A percentile compares a stretch with the other conserved stretches of the same genome.
These are phyloP conservation scores for Dolichopus griseipennis DNA, from an alignment of 2,888 invertebrate genomes.

Conservation along the genomic window DNA sequence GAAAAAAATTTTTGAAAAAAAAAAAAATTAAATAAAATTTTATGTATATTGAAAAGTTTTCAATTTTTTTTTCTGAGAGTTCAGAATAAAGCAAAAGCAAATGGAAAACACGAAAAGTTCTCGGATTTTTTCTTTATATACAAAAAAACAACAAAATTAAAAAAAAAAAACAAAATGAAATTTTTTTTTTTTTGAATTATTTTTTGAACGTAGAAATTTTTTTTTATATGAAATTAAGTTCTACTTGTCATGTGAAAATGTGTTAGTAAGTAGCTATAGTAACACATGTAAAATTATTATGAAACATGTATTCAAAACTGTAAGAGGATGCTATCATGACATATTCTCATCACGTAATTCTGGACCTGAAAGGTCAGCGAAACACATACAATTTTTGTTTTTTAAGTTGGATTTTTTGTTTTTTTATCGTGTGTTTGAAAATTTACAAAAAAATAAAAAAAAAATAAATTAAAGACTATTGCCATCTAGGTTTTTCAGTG, in stretches of 20 bases:
- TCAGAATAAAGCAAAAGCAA: neutral
- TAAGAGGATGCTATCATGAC: too few species aligned
- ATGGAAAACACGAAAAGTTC: neutral
- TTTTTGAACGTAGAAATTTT: neutral
- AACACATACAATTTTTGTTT: neutral
- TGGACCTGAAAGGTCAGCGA: constrained; percentile 4
- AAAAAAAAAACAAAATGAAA: too few species aligned
- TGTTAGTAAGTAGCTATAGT: neutral
- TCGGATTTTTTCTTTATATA: neutral
- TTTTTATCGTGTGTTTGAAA: neutral
- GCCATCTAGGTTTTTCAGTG: neutral
- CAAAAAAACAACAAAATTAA: neutral
- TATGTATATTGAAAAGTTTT: constrained; percentile 3
- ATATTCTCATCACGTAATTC: constrained; percentile 1
- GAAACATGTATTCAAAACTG: too few species aligned
- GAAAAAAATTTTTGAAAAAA: neutral
- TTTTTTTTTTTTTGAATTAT: neutral
- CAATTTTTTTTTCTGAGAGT: neutral
- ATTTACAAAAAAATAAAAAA: neutral
- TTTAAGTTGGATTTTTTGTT: neutral
- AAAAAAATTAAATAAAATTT: neutral
- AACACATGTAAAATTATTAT: neutral
- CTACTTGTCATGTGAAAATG: neutral
- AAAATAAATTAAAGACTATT: neutral
- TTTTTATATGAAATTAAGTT: neutral